Percentiles rank a stretch among this genome's conserved stretches.
phyloP scores from a whole-genome alignment of 2,113 vertebrate genomes.

The Cisticola juncidis region DNA sequence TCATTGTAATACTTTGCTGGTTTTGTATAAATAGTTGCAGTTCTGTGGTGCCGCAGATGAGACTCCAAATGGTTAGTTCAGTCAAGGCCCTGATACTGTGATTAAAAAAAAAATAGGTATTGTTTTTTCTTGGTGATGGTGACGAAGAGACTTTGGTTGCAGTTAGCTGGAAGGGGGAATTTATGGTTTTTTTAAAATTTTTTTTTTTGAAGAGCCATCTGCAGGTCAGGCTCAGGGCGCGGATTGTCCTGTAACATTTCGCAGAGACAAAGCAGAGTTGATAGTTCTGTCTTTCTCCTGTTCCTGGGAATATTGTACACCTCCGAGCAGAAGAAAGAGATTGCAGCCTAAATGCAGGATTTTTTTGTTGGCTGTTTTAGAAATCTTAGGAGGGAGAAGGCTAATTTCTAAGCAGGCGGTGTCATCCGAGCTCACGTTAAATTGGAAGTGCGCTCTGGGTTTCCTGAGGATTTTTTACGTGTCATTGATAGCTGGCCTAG shows the following conservation, averaged over 20 bases:
- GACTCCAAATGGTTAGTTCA: constrained; percentile 28
- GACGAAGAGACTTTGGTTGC: constrained; percentile 21
- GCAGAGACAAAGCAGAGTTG: constrained; percentile 75
- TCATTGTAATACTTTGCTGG: constrained; percentile 73
- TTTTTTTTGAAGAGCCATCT: constrained; percentile 48
- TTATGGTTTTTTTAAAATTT: neutral
- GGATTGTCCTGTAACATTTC: constrained; percentile 68
- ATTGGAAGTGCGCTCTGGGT: constrained; percentile 54
- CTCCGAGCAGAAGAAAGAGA: constrained; percentile 60
- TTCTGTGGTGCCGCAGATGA: constrained; percentile 46
- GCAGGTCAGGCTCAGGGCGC: constrained; percentile 67
- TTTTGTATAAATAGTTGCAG: constrained; percentile 71
- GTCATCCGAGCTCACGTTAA: constrained; percentile 64
- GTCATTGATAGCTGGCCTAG: constrained; percentile 64
- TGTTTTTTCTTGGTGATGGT: neutral
- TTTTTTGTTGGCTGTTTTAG: constrained; percentile 59
- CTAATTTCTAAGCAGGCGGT: constrained; percentile 57
- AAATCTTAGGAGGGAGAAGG: constrained; percentile 64
- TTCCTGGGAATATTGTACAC: constrained; percentile 63
- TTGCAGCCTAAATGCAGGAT: constrained; percentile 5
- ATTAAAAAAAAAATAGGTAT: neutral
- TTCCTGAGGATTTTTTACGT: constrained; percentile 66
- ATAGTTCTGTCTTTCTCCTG: constrained; percentile 67
- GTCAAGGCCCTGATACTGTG: neutral
- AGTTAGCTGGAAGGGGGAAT: constrained; percentile 22